Conservation (phyloP, 2,888 invertebrate species). For the Cerastoderma edule region DNA sequence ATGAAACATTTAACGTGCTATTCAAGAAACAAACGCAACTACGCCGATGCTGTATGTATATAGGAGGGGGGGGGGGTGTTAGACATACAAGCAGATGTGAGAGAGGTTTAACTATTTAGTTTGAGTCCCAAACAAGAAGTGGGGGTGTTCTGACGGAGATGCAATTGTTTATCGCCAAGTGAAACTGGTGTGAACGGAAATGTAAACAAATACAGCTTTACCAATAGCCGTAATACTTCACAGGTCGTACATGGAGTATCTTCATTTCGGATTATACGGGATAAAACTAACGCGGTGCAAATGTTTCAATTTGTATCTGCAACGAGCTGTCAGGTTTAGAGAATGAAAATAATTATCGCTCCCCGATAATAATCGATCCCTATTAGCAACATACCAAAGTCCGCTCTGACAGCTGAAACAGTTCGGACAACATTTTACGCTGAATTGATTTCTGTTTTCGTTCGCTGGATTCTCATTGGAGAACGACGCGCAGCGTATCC, state of each 20-base stretch:
- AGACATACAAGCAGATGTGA: too few species aligned
- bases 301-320: constrained; percentile 56
- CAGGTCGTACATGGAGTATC: constrained; percentile 36
- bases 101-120: too few species aligned
- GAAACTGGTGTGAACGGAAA: constrained; percentile 34
- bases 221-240: constrained; percentile 27
- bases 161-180: constrained; percentile 20
- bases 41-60: too few species aligned
- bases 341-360: constrained; percentile 62
- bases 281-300: constrained; percentile 49
- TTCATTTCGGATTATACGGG: constrained; percentile 35
- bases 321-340: constrained; percentile 27
- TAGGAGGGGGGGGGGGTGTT: too few species aligned
- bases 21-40: too few species aligned
- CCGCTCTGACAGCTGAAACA: constrained; percentile 22
- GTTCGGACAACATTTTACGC: constrained; percentile 38
- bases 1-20: too few species aligned
- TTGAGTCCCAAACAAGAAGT: too few species aligned
- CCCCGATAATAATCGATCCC: constrained; percentile 55
- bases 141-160: too few species aligned
- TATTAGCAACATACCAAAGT: constrained; percentile 24
- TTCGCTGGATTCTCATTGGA: constrained; percentile 21
- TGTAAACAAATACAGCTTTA: constrained; percentile 46
- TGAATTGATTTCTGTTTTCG: constrained; percentile 34
- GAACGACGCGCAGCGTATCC: not conserved